phyloP scores from a whole-genome alignment of 2,113 vertebrate species.

The Petrocephalus microphthalmus region DNA sequence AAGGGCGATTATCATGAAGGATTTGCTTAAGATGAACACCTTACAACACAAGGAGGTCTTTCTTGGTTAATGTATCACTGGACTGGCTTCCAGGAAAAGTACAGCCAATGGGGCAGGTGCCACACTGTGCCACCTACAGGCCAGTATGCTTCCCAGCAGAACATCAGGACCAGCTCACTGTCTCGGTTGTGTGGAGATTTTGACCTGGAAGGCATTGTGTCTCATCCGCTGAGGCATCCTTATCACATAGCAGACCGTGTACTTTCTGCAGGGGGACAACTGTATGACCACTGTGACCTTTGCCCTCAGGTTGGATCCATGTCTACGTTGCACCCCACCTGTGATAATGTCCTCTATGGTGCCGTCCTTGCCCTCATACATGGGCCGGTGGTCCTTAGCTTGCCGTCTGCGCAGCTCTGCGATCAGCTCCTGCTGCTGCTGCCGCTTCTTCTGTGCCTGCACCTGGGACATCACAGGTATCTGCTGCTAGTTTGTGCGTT shows the following conservation, averaged over 20 bases:
- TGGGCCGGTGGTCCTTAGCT: slow-evolving; percentile 89
- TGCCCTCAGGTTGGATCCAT: neutral
- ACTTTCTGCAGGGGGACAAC: slow-evolving; percentile 34
- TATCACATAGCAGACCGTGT: slow-evolving; percentile 13
- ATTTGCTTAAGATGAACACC: neutral
- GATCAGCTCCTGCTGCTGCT: slow-evolving; percentile 88
- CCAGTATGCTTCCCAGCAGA: no score
- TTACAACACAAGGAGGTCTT: no score
- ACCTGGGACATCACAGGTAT: slow-evolving; percentile 47
- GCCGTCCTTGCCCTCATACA: slow-evolving; percentile 94
- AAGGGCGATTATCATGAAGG: neutral
- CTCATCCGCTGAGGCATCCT: neutral
- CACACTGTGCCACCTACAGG: neutral
- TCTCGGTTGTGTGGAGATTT: neutral
- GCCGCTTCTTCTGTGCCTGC: slow-evolving; percentile 67
- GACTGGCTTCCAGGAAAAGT: neutral
- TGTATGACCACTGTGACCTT: neutral
- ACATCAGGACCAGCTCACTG: neutral
- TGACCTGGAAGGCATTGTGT: slow-evolving; percentile 5
- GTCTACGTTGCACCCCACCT: slow-evolving; percentile 55
- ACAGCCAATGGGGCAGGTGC: neutral
- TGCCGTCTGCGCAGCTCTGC: slow-evolving; percentile 83
- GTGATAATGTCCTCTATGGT: slow-evolving; percentile 97
- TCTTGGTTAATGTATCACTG: neutral
- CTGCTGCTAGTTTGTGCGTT: neutral